A percentile compares a stretch with the other conserved stretches of the same genome.
Evolutionary conservation across 2,113 vertebrate genomes (phyloP).

Genomic region (Sceloporus tristichus): DNA sequence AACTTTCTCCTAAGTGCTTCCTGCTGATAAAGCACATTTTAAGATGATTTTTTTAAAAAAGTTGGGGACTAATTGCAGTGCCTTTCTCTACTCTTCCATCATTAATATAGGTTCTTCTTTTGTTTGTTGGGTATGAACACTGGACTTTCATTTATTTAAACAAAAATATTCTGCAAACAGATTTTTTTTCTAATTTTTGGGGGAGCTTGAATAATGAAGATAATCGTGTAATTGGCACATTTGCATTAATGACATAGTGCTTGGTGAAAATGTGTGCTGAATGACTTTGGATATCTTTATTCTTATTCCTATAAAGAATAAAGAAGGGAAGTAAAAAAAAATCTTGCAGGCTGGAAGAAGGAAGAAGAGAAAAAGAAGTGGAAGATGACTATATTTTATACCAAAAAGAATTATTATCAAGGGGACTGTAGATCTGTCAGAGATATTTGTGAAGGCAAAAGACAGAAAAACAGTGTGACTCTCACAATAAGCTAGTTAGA

Average conservation of each 20-base stretch:
- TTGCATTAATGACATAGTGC: conserved; percentile 9
- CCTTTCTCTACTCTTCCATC: neutral
- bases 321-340: neutral
- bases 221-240: neutral
- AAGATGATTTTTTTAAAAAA: neutral
- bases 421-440: neutral
- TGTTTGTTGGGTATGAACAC: neutral
- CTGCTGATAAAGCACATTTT: neutral
- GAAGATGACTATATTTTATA: too few species aligned
- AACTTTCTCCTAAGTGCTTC: neutral
- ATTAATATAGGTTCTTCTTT: neutral
- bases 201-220: neutral
- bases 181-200: conserved; percentile 1
- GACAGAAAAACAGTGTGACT: too few species aligned
- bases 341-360: neutral
- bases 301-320: neutral
- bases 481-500: too few species aligned
- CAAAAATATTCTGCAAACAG: neutral
- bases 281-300: neutral
- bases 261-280: neutral
- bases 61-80: neutral
- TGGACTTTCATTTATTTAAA: neutral
- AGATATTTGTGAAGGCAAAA: neutral
- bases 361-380: neutral
- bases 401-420: too few species aligned